These are phyloP conservation scores for Drosophila yooni DNA, from an alignment of 2,888 invertebrate species.

Conservation along the genomic window DNA sequence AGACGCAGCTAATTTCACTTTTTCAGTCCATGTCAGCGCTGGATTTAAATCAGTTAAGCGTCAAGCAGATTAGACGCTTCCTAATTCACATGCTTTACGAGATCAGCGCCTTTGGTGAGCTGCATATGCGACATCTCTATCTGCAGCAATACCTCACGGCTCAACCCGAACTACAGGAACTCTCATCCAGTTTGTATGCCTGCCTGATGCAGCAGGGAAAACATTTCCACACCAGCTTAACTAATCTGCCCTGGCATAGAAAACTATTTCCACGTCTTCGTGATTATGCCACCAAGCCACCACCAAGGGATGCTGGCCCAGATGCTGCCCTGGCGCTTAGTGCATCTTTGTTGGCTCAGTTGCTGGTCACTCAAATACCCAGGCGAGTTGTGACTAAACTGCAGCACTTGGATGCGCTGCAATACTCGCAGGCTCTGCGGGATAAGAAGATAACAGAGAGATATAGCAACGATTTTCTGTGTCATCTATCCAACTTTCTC, in stretches of 20 bases:
- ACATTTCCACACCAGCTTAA: slow-evolving; percentile 9
- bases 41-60: slow-evolving; percentile 50
- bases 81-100: slow-evolving; percentile 85
- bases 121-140: slow-evolving; percentile 80
- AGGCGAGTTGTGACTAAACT: slow-evolving; percentile 53
- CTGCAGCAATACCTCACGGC: slow-evolving; percentile 58
- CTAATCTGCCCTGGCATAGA: slow-evolving; percentile 83
- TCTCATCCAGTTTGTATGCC: slow-evolving; percentile 48
- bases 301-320: slow-evolving; percentile 16
- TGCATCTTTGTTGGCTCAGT: slow-evolving; percentile 66
- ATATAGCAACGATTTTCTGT: slow-evolving; percentile 78
- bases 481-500: slow-evolving; percentile 72
- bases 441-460: slow-evolving; percentile 72
- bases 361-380: slow-evolving; percentile 66
- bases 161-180: slow-evolving; percentile 41
- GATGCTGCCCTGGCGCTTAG: slow-evolving; percentile 62
- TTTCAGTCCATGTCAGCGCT: slow-evolving; percentile 66
- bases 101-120: slow-evolving; percentile 82
- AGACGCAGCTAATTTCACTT: slow-evolving; percentile 43
- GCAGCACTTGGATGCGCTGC: slow-evolving; percentile 72
- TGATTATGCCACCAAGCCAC: slow-evolving; percentile 68
- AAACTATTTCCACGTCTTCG: slow-evolving; percentile 82
- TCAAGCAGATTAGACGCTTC: slow-evolving; percentile 57
- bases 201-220: slow-evolving; percentile 44
- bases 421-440: slow-evolving; percentile 82